phyloP scores from a whole-genome alignment of 2,888 invertebrate genomes.

The Ochropleura plecta region DNA sequence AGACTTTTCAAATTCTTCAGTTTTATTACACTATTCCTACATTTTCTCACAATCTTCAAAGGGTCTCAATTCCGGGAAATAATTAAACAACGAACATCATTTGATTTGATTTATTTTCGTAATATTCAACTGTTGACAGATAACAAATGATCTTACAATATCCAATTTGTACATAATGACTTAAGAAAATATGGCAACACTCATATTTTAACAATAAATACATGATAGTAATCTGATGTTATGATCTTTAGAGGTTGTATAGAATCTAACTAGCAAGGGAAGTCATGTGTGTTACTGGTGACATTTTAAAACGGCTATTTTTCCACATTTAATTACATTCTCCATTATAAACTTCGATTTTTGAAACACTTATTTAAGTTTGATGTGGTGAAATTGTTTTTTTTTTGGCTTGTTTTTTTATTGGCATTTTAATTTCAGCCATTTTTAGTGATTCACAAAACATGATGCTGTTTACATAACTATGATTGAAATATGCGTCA shows the following conservation, averaged over 20 bases:
- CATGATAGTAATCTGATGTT: conserved; percentile 75
- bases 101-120: conserved; percentile 89
- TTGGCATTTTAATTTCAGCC: conserved; percentile 43
- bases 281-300: conserved; percentile 57
- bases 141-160: conserved; percentile 91
- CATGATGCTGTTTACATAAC: conserved; percentile 12
- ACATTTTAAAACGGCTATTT: conserved; percentile 61
- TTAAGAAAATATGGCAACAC: conserved; percentile 91
- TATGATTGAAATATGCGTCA: conserved; percentile 47
- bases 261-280: conserved; percentile 61
- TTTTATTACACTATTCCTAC: neutral
- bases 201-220: conserved; percentile 89
- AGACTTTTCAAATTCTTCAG: neutral
- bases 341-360: conserved; percentile 4
- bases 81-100: conserved; percentile 77
- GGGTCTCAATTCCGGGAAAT: conserved; percentile 14
- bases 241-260: conserved; percentile 64
- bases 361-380: conserved; percentile 9
- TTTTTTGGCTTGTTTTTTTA: neutral
- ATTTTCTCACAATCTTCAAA: neutral
- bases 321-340: conserved; percentile 32
- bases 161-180: conserved; percentile 91
- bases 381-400: conserved; percentile 35
- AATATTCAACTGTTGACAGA: conserved; percentile 91
- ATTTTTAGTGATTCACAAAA: conserved; percentile 29